Base-by-base conservation (phyloP, 2,888 invertebrate species). In the Scaptomyza polygonia region DNA sequence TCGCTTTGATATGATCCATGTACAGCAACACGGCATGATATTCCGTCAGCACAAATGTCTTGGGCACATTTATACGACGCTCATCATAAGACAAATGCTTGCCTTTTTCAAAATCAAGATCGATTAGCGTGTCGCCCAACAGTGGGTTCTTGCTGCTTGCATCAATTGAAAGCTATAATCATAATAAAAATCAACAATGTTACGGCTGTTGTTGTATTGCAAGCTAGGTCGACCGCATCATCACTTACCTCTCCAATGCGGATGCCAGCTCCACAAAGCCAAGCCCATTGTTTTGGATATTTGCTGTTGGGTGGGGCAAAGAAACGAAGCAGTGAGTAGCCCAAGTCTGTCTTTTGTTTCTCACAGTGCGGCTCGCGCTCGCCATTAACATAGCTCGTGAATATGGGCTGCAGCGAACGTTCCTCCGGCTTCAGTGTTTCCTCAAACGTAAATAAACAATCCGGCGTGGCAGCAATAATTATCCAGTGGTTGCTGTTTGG, bases 11-110 rank as follows among this genome's bases (percentile, higher is more conserved):
- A 69, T 95, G 95, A 90, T 97, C 96, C 0, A 94, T 92, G 90
- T 96, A 98, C 76, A 98, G 94, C 11, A 98, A 92, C 2, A 98
- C 91, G 0, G 96, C 95, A 91, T 99, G 98, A 92, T 97, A 98
- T 91, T 98, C 96, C 0, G 98, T 98, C 53, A 98, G 92, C 2
- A 96, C 95, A 86, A 98, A 95, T 0, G 96, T 94, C 39, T 96
- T 92, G 0, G 97, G 96, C 1, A 93, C 92, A 58, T 83, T 86
- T 4, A 91, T 90, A 5, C 89, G 84, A 1, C 91, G 88, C 52
- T 90, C 88, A 40, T 89, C 91, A 11, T 81, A 85, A 0, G 90
- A 86, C 36, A 89, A 67, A 63, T 87, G 78, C 29, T 79, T 87
- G 1, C 61, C 69, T 52, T 79, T 81, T 12, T 89, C 86, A 18